These are phyloP conservation scores for Drosophila prolongata DNA, from an alignment of 2,888 invertebrate genomes.

Conservation along the genomic window DNA sequence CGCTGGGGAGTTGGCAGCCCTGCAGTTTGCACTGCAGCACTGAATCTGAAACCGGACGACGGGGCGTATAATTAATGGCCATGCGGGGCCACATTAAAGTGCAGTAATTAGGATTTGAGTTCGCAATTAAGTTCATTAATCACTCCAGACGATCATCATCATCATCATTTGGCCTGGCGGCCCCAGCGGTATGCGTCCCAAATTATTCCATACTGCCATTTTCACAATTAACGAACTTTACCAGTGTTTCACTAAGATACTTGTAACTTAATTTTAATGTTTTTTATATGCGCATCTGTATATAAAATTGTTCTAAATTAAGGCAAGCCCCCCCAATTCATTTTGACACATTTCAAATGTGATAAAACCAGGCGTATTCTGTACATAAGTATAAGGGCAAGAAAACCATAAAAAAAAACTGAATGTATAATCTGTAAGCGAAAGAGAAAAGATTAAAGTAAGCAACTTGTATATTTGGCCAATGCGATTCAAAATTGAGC, in stretches of 20 bases:
- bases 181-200: conserved; percentile 12
- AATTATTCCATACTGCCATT: conserved; percentile 61
- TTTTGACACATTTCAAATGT: conserved; percentile 67
- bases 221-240: conserved; percentile 45
- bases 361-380: conserved; percentile 51
- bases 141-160: conserved; percentile 39
- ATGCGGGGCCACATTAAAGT: conserved; percentile 64
- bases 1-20: conserved; percentile 44
- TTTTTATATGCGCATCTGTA: conserved; percentile 53
- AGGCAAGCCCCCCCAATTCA: conserved; percentile 9
- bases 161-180: conserved; percentile 13
- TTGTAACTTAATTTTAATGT: conserved; percentile 52
- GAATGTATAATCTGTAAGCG: conserved; percentile 6
- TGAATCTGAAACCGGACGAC: conserved; percentile 15
- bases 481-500: conserved; percentile 62
- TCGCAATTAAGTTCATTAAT: conserved; percentile 74
- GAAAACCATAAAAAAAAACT: conserved; percentile 12
- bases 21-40: neutral
- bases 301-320: conserved; percentile 22
- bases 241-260: conserved; percentile 42
- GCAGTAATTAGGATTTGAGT: conserved; percentile 75
- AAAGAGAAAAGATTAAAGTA: neutral
- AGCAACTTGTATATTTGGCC: conserved; percentile 66
- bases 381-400: conserved; percentile 41
- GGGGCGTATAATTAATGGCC: conserved; percentile 72